Evolutionary conservation across 2,113 vertebrate species (phyloP), one percentile per base, ranked within the genome.

Genomic region (Nicator chloris): DNA sequence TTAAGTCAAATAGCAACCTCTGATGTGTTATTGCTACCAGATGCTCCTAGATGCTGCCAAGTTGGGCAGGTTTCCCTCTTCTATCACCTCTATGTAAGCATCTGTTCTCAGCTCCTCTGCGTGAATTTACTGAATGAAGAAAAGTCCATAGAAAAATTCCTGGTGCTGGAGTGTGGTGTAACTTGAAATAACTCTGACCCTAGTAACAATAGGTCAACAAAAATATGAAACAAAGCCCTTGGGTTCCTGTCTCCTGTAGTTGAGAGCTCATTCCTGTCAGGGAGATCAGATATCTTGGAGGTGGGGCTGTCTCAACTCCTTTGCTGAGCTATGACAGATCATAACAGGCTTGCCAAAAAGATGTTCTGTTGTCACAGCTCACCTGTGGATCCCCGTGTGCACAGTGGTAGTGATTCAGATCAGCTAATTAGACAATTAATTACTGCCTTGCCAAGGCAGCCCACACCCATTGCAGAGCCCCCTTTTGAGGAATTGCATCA

Each of bases 21-120:
- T 82, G 57, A 84, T 53, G 20, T 57, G 37, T 78, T 89, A 79
- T 86, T 95, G 66, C 70, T 95, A 73, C 77, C 91, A 91, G 84
- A 76, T 93, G 81, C 70, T 93, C 49, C 72, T 70, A 13, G n/a
- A 50, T 28, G 11, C 13, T 92, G 78, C 78, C 84, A 91, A 76
- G 61, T 18, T 82, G 49, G 59, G 63, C 82, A 87, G 53, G 75
- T 71, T 92, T 95, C 61, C 37, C 28, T 81, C 33, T 35, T 86
- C 60, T 60, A 1, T 44, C 66, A 81, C 78, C 65, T 71, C 86
- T 77, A 4, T 60, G 64, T 57, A 65, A 76, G 63, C 35, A 87
- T 79, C 82, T 95, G 61, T 61, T 95, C 53, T 79, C 37, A 12
- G 61, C 30, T 64, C 28, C 69, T 71, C 37, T 60, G 44, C 78